A percentile compares a stretch with the other conserved stretches of the same genome.
Conservation (phyloP, 2,888 invertebrate species). For the Spodoptera picta region DNA sequence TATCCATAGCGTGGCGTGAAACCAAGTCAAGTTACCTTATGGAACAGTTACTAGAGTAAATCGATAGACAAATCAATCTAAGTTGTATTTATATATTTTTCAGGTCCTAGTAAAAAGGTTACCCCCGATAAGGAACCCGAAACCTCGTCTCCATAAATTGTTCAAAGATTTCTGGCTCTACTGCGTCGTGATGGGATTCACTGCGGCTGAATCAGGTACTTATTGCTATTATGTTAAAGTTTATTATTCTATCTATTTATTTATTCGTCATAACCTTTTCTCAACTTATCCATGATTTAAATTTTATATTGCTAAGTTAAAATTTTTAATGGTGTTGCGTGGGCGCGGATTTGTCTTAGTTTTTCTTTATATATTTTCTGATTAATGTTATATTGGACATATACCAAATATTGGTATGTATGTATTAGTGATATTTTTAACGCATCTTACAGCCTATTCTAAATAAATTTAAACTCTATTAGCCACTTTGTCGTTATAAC, state of each 20-base stretch:
- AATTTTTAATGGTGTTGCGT: slow-evolving; percentile 19
- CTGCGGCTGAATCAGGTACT: slow-evolving; percentile 92
- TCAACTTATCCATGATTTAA: slow-evolving; percentile 55
- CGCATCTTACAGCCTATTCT: not conserved
- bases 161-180: slow-evolving; percentile 99
- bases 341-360: slow-evolving; percentile 12
- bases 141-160: slow-evolving; percentile 97
- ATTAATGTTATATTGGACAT: too few relatives aligned
- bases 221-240: slow-evolving; percentile 30
- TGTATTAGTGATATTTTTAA: not conserved
- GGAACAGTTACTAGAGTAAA: too few relatives aligned
- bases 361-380: too few relatives aligned
- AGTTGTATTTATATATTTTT: slow-evolving; percentile 2
- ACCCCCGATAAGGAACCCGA: slow-evolving; percentile 96
- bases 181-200: slow-evolving; percentile 99
- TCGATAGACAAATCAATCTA: not conserved
- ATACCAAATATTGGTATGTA: too few relatives aligned
- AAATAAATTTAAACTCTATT: too few relatives aligned
- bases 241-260: slow-evolving; percentile 31
- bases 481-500: too few relatives aligned
- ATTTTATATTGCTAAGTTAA: slow-evolving; percentile 33
- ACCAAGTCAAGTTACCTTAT: too few relatives aligned
- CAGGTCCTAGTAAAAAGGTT: slow-evolving; percentile 93
- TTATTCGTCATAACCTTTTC: slow-evolving; percentile 33
- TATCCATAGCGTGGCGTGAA: too few relatives aligned